These are phyloP conservation scores for Ammodytes marinus DNA, from an alignment of 2,113 vertebrate species.

Conservation along the genomic window DNA sequence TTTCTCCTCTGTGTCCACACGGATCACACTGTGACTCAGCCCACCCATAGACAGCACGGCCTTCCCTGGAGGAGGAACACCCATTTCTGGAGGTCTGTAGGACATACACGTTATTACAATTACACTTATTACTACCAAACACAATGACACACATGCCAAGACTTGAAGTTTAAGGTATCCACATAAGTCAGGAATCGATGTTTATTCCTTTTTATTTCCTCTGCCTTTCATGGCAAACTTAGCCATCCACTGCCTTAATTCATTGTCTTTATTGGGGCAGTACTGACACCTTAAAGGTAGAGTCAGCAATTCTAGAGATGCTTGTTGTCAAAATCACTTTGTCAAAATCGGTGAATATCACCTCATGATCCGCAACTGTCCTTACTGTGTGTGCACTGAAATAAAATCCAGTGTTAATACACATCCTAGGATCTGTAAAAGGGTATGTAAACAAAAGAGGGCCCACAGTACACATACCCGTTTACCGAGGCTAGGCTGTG, in stretches of 20 bases:
- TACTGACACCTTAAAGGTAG: neutral
- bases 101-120: neutral
- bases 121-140: neutral
- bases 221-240: neutral
- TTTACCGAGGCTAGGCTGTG: too few relatives aligned
- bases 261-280: neutral
- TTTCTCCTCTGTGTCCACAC: slow-evolving; percentile 96
- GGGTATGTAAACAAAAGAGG: too few relatives aligned
- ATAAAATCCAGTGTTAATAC: too few relatives aligned
- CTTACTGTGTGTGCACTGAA: too few relatives aligned
- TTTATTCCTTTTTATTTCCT: neutral
- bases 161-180: neutral
- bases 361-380: too few relatives aligned
- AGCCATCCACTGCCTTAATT: neutral
- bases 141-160: neutral
- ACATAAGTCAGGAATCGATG: neutral
- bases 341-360: too few relatives aligned
- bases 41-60: slow-evolving; percentile 95
- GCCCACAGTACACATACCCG: too few relatives aligned
- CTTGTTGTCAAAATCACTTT: too few relatives aligned
- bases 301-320: too few relatives aligned
- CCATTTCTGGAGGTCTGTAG: slow-evolving; percentile 91
- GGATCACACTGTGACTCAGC: slow-evolving; percentile 93
- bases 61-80: slow-evolving; percentile 93
- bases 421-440: too few relatives aligned